phyloP scores from a whole-genome alignment of 1,140 invertebrate genomes.

The Pygmarrhopalites habei region DNA sequence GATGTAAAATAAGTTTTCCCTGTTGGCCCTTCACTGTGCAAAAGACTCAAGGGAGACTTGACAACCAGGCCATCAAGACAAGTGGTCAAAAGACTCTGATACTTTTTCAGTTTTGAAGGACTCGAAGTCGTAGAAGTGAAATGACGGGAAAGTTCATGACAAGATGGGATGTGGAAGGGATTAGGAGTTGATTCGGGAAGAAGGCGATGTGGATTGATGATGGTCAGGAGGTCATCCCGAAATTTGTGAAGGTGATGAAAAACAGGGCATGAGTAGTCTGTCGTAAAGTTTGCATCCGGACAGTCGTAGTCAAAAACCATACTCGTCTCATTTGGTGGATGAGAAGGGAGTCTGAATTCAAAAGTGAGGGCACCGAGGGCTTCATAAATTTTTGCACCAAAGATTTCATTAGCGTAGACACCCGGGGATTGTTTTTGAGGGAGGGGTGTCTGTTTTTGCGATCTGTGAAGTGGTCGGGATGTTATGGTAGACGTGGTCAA shows the following conservation, averaged over 20 bases:
- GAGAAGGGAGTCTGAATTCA: background rate
- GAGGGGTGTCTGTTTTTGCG: too few species aligned
- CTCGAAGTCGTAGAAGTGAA: background rate
- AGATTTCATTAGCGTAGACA: background rate
- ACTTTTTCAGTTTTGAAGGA: background rate
- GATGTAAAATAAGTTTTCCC: too few species aligned
- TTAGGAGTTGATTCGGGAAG: background rate
- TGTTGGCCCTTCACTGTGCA: background rate
- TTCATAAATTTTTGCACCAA: background rate
- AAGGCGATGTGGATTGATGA: background rate
- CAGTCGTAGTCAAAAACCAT: conserved; percentile 1
- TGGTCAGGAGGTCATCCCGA: background rate
- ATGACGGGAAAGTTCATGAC: background rate
- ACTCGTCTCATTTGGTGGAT: background rate
- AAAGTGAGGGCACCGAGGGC: background rate
- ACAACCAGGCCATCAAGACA: background rate
- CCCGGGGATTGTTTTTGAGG: background rate
- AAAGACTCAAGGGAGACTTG: background rate
- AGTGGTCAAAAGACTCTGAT: background rate
- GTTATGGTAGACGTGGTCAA: too few species aligned
- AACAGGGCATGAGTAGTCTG: background rate
- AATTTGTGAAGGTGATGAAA: background rate
- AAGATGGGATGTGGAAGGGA: background rate
- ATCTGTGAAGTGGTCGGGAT: too few species aligned
- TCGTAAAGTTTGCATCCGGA: background rate